Evolutionary conservation across 2,113 vertebrate genomes (phyloP), one percentile per base, ranked within the genome.

Genomic region (Trochalopteron elliotii): DNA sequence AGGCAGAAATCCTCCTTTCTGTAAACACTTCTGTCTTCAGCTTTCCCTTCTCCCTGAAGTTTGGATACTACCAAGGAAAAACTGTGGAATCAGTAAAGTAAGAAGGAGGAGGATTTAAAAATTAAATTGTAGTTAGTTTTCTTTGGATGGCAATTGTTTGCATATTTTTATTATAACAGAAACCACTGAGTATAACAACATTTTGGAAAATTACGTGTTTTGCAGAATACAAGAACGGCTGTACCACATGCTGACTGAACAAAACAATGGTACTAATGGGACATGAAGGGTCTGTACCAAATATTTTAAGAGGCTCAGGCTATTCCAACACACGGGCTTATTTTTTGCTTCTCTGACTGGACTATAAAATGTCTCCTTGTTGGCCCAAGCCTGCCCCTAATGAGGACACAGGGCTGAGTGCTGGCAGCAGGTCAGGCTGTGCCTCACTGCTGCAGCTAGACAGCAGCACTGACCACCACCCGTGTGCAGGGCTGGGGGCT

Each of bases 1-100:
- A 97, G 89, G 87, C 93, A 97, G 79, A 94, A 93, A 93, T 11
- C 3, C 60, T 93, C 52, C 60, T 87, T 92, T 75, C 72, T 44
- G 37, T 68, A 85, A 97, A 94, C 90, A 90, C 93, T 96, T 93
- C 94, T 90, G 69, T 93, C 97, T 97, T 96, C 90, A 94, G 94
- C 76, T 94, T 94, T 92, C 95, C 92, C 92, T 94, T 92, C 86
- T 45, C 91, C 90, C 87, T 24, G 47, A 35, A 77, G 77, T 87
- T 91, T 87, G 93, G 85, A 67, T 42, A 20, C 45, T 55, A 61
- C 60, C 49, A 83, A 92, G 89, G 67, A 89, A 92, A 94, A 95
- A 57, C 28, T 40, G 45, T 28, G 19, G 75, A 50, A 59, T 74
- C 14, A 7, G 30, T 40, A 50, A 91, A 94, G 89, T 67, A 35